These are phyloP conservation scores for Calliphora vicina DNA, from an alignment of 1,140 invertebrate species.

Conservation along the genomic window DNA sequence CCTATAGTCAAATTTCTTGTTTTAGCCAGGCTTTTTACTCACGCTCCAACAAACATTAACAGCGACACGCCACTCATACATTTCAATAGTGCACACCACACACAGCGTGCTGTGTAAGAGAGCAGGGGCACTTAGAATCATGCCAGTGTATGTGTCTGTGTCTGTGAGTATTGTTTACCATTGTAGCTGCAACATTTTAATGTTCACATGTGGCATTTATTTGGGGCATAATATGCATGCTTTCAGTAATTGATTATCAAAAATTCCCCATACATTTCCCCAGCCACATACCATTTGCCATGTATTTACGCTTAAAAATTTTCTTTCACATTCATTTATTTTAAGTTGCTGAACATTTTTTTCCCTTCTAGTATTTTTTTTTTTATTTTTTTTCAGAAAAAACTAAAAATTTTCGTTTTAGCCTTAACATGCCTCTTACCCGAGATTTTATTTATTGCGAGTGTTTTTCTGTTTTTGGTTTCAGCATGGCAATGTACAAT, in stretches of 20 bases:
- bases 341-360: not conserved
- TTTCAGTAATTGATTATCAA: conserved; percentile 4
- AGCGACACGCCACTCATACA: not conserved
- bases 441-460: not conserved
- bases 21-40: not conserved
- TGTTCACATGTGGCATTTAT: not conserved
- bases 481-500: not conserved
- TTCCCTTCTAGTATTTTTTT: no score
- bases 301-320: not conserved
- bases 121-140: not conserved
- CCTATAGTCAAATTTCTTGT: not conserved
- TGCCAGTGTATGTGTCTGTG: not conserved
- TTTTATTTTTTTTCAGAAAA: no score
- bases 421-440: not conserved
- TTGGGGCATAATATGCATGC: conserved; percentile 8
- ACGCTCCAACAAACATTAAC: not conserved
- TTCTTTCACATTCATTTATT: not conserved
- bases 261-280: not conserved
- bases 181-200: not conserved
- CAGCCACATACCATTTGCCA: not conserved
- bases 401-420: not conserved
- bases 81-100: no score
- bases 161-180: not conserved
- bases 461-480: no score
- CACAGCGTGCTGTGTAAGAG: not conserved